Percentiles rank a stretch among this genome's conserved stretches.
Evolutionary conservation across 2,113 vertebrate genomes (phyloP).

Genomic region (Heterotis niloticus): DNA sequence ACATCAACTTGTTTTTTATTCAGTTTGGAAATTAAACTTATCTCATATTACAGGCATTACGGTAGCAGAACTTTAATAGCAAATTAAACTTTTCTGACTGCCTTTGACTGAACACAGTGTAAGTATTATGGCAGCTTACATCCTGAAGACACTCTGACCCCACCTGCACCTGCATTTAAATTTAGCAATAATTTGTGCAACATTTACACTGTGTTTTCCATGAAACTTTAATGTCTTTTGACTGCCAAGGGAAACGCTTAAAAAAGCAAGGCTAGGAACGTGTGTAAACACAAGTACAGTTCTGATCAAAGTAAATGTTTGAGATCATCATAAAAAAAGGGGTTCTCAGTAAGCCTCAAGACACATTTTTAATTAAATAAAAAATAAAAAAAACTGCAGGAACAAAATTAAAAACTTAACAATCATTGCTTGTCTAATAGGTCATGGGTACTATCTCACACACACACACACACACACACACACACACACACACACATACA

Average conservation of each 20-base stretch:
- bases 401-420: background rate
- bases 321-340: background rate
- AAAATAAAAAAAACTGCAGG: background rate
- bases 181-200: conserved; percentile 58
- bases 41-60: conserved; percentile 47
- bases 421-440: no score
- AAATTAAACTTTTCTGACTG: conserved; percentile 64
- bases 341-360: background rate
- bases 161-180: conserved; percentile 57
- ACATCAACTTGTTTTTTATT: no score
- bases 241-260: conserved; percentile 49
- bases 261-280: conserved; percentile 46
- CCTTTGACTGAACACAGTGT: conserved; percentile 53
- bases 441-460: no score
- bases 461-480: no score
- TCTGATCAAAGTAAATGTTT: conserved; percentile 9
- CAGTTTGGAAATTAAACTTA: no score
- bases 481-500: no score
- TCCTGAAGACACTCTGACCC: conserved; percentile 64
- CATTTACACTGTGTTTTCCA: conserved; percentile 24
- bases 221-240: conserved; percentile 13
- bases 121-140: conserved; percentile 62
- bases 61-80: conserved; percentile 47
- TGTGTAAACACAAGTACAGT: conserved; percentile 48
- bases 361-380: background rate